Percentiles rank a stretch among this genome's conserved stretches.
Evolutionary conservation across 35 echinoderm and acorn worm genomes (phyloP).

Genomic region (Antedon bifida): DNA sequence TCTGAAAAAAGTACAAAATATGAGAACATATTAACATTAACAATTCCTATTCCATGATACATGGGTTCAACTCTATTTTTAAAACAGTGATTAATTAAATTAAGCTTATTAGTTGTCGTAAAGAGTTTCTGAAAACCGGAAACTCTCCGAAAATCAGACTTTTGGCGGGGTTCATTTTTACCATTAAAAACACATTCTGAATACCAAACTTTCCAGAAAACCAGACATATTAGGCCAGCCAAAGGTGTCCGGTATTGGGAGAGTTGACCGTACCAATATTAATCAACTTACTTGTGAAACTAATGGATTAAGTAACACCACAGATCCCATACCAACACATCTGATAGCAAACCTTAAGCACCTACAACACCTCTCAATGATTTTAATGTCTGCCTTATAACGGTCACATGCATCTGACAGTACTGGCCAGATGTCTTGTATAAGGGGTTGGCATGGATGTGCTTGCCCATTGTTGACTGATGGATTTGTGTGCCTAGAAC

Average conservation of each 20-base stretch:
- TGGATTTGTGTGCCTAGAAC: slow-evolving; percentile 56
- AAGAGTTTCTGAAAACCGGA: too few relatives aligned
- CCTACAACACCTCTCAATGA: slow-evolving; percentile 87
- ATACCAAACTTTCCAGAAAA: too few relatives aligned
- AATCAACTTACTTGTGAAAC: slow-evolving; percentile 87
- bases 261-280: too few relatives aligned
- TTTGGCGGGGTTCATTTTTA: too few relatives aligned
- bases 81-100: too few relatives aligned
- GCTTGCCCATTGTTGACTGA: slow-evolving; percentile 57
- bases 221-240: too few relatives aligned
- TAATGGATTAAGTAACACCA: slow-evolving; percentile 45
- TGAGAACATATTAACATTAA: background rate
- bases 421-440: slow-evolving; percentile 83
- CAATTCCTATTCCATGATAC: too few relatives aligned
- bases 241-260: too few relatives aligned
- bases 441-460: slow-evolving; percentile 61
- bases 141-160: too few relatives aligned
- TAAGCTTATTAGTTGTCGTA: too few relatives aligned
- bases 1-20: slow-evolving; percentile 25
- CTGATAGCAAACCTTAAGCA: slow-evolving; percentile 84
- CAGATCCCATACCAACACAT: slow-evolving; percentile 64
- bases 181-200: too few relatives aligned
- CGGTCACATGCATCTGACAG: slow-evolving; percentile 50
- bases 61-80: too few relatives aligned
- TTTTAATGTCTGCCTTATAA: slow-evolving; percentile 70